Percentiles rank a stretch among this genome's conserved stretches.
These are phyloP conservation scores for Macaria notata DNA, from an alignment of 2,888 invertebrate species.

Conservation along the genomic window DNA sequence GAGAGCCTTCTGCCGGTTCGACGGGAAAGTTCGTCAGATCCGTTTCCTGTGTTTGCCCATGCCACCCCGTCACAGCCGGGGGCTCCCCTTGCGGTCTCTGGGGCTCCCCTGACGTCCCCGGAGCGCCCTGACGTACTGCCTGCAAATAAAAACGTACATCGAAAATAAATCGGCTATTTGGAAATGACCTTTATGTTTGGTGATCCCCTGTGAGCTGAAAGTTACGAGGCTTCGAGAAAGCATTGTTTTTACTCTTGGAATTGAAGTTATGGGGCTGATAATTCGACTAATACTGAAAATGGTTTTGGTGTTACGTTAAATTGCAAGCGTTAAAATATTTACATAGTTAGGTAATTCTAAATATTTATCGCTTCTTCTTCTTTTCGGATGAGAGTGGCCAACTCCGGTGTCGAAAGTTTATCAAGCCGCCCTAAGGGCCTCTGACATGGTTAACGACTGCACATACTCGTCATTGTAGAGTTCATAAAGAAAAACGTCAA, in stretches of 20 bases:
- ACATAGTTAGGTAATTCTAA: no score
- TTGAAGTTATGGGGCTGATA: background rate
- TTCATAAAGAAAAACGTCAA: no score
- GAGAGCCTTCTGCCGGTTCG: conserved; percentile 63
- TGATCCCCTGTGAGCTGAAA: conserved; percentile 1
- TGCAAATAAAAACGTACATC: conserved; percentile 67
- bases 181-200: conserved; percentile 53
- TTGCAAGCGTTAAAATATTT: no score
- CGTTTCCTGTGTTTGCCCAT: conserved; percentile 78
- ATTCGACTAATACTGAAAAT: no score
- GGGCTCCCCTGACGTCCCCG: no score
- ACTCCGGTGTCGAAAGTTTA: no score
- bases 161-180: conserved; percentile 63
- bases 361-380: no score
- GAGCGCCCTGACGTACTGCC: conserved; percentile 46
- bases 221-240: background rate
- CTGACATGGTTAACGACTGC: no score
- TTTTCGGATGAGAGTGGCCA: no score
- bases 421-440: no score
- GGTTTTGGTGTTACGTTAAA: no score
- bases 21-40: conserved; percentile 71
- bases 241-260: conserved; percentile 6
- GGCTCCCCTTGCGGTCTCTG: conserved; percentile 30
- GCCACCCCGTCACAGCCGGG: conserved; percentile 39
- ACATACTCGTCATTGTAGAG: no score